A percentile compares a stretch with the other conserved stretches of the same genome.
These are phyloP conservation scores for Heliconius himera DNA, from an alignment of 1,140 invertebrate genomes.

Conservation along the genomic window DNA sequence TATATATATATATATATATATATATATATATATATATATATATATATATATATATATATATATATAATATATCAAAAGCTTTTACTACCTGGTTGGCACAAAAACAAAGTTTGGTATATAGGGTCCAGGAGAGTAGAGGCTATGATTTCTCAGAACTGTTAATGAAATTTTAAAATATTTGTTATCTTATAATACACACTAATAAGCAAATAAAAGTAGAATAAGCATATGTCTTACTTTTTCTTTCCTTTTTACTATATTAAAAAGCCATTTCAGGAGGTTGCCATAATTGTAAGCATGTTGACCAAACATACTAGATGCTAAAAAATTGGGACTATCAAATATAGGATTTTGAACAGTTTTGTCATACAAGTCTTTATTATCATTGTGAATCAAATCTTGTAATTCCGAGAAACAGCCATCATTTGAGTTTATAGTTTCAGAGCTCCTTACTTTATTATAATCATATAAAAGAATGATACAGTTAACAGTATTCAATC, in stretches of 20 bases:
- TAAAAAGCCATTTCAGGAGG: conserved; percentile 59
- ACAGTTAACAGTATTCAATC: conserved; percentile 43
- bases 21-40: no score
- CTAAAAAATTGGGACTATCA: conserved; percentile 50
- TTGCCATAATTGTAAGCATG: conserved; percentile 65
- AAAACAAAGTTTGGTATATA: no score
- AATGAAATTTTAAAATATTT: no score
- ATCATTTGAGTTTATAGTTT: conserved; percentile 49
- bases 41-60: no score
- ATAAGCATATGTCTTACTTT: conserved; percentile 49
- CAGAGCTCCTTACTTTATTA: conserved; percentile 57
- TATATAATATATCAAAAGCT: no score
- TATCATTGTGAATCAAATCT: conserved; percentile 50
- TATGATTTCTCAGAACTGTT: no score
- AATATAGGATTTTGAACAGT: conserved; percentile 34
- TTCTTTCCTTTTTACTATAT: conserved; percentile 51
- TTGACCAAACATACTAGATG: conserved; percentile 64
- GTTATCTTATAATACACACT: no score
- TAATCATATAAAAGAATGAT: conserved; percentile 65
- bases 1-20: no score
- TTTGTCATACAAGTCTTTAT: conserved; percentile 11
- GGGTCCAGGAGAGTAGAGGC: no score
- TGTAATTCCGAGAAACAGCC: conserved; percentile 57
- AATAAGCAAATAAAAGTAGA: no score
- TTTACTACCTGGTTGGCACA: no score